Evolutionary conservation across 2,888 invertebrate genomes (phyloP), one percentile per base, ranked within the genome.

Genomic region (Hydropsyche betteni): DNA sequence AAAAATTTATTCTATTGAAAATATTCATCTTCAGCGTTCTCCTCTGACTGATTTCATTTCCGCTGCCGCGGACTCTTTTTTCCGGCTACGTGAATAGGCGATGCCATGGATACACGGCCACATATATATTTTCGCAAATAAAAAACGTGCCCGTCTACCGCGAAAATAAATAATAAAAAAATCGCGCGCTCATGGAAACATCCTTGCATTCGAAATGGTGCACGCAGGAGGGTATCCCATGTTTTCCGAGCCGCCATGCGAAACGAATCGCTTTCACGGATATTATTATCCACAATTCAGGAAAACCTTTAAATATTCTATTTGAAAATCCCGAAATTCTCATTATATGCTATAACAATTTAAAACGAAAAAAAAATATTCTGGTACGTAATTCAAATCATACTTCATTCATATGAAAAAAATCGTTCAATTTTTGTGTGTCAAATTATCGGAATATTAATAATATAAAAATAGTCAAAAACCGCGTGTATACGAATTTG

Each of bases 201-300:
- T 72, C 72, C 58, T 55, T 72, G 58, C 70, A 70, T 24, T 64
- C 53, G 50, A 12, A 44, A 44, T 44, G 50, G 33, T 51, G 50
- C 51, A 51, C 51, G 51, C 69, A 70, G 2, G 51, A 33, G 64
- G 36, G 6, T 50, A 61, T 58, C 72, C 24, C 24, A 24, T 24
- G 24, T 24, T 24, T 24, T 2, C 2, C 24, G 24, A 1, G 24
- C 76, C 53, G 69, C 69, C 72, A 76, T 73, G 78, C 68, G 76
- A 61, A 75, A 52, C 69, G 75, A 76, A 78, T 78, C 76, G 53
- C 55, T 70, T 53, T 51, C 70, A 53, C 10, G 16, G 69, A 10
- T 38, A 69, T 51, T 69, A 69, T 69, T 51, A 69, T 44, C 38
- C 51, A 16, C 36, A 69, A 14, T 69, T 44, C 50, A n/a, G 24